Evolutionary conservation across 2,888 invertebrate species (phyloP), one percentile per base, ranked within the genome.

Genomic region (Drosophila colorata): DNA sequence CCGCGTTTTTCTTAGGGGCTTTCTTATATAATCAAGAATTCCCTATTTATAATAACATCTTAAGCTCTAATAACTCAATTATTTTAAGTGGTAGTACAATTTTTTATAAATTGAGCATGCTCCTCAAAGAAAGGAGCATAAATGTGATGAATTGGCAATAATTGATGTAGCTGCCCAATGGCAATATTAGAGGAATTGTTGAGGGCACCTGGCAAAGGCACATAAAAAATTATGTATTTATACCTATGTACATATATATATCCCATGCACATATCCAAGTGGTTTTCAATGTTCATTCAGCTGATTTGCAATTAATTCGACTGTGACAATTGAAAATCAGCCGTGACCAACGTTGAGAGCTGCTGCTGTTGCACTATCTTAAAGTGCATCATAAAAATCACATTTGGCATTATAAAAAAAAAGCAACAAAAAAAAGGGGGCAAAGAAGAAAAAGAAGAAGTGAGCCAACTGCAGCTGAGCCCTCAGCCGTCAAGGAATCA

Each of bases 361-460:
- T 74, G 69, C 64, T 64, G 33, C 35, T 49, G 41, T 4, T 56
- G 83, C 77, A 76, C 82, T 87, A 80, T 83, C 87, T 74, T 74
- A 83, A 83, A 83, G 80, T 84, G 83, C 78, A 61, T 74, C 83
- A 74, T 83, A 83, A 83, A 83, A 83, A 83, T 80, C 88, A 80
- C 83, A 83, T 83, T 83, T 83, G 68, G 87, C 67, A 80, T 88
- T 84, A 83, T 83, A 83, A 88, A 80, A 69, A 80, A 69, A 9
- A 28, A 7, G 25, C 9, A 28, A 9, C 8, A 28, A 28, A 8
- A 25, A 25, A 9, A 9, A 28, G 28, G 0, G 2, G 11, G 23
- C 9, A 52, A 41, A 49, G 28, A 46, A 52, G 41, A 61, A 65
- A 47, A 61, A 33, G 38, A 23, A 7, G 16, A 23, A n/a, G 60